Conservation (phyloP, 2,797 vertebrate species). For the Haliaeetus albicilla region DNA sequence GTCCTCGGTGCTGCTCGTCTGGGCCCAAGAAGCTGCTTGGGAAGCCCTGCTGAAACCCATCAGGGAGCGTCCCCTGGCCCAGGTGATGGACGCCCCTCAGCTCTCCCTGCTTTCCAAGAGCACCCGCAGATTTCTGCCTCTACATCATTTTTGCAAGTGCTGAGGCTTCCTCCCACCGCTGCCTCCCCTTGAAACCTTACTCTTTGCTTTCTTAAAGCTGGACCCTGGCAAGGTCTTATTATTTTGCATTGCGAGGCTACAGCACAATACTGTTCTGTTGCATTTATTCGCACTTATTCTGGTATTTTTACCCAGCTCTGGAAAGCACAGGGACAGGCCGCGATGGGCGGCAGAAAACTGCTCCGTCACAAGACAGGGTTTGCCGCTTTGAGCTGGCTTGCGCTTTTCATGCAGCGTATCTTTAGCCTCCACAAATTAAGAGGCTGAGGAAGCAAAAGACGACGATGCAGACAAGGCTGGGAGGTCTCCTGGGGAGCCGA, state of each 20-base stretch:
- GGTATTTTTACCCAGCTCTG: background rate
- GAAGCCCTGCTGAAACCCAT: background rate
- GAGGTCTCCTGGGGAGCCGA: background rate
- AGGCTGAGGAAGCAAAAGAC: background rate
- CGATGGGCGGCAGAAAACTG: rapidly evolving
- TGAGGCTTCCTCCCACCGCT: background rate
- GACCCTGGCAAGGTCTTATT: background rate
- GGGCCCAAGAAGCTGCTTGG: background rate
- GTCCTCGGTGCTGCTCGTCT: background rate
- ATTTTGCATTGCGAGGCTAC: rapidly evolving
- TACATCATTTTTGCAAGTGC: background rate
- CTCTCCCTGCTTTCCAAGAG: background rate
- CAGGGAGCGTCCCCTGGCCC: background rate
- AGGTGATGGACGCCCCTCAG: rapidly evolving
- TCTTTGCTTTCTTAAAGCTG: background rate
- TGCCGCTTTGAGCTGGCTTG: background rate
- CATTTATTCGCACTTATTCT: background rate
- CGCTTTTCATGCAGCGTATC: rapidly evolving
- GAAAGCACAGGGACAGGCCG: rapidly evolving
- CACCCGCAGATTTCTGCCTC: background rate
- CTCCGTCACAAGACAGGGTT: too few relatives aligned
- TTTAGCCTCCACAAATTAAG: background rate
- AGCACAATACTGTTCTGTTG: rapidly evolving
- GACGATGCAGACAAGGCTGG: rapidly evolving
- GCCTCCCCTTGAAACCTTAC: background rate